Base-by-base conservation (phyloP, 2,797 vertebrate species). In the Phoxinus dragarum region DNA sequence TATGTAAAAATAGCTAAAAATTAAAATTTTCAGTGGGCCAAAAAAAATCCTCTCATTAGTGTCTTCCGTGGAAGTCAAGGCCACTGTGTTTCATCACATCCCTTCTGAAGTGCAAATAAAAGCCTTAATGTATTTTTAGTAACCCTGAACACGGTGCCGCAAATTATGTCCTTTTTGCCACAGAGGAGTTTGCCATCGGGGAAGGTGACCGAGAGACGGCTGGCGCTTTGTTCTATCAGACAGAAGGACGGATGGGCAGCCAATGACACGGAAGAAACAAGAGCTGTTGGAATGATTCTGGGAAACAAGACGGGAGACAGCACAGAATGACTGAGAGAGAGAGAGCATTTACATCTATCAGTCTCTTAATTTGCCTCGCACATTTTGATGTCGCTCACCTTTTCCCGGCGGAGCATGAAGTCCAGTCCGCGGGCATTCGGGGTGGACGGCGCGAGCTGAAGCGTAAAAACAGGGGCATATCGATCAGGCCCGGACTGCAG, bases 391-490 rank as follows among this genome's bases (percentile, higher is more conserved):
- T 92, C 93, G 90, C 94, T 94, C 94, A 90, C 90, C 85, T 90
- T 89, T 73, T 88, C 76, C 76, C 87, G 84, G 90, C 61, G 89
- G 84, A 90, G 89, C 87, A 80, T 90, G 92, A 94, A 90, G 91
- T 90, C 89, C 85, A 87, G 86, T 92, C 90, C 80, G 74, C 81
- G 38, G 76, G 91, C 89, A 89, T 89, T 84, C 82, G 84, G 86
- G 91, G 84, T 84, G 91, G 93, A 93, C 91, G 90, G 88, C 71
- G 95, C 93, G 94, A 94, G 93, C 92, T 92, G 92, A 93, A 93
- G 94, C 93, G 89, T 91, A 88, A 93, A 95, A 95, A 94, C 89
- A 92, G 91, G 87, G 87, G 47, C 90, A 89, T 93, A 96, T 95
- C 91, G 94, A 95, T 95, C 93, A 92, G 90, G 91, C 73, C 91